Evolutionary conservation across 2,888 invertebrate species (phyloP), one percentile per base, ranked within the genome.

Genomic region (Autographa pulchrina): DNA sequence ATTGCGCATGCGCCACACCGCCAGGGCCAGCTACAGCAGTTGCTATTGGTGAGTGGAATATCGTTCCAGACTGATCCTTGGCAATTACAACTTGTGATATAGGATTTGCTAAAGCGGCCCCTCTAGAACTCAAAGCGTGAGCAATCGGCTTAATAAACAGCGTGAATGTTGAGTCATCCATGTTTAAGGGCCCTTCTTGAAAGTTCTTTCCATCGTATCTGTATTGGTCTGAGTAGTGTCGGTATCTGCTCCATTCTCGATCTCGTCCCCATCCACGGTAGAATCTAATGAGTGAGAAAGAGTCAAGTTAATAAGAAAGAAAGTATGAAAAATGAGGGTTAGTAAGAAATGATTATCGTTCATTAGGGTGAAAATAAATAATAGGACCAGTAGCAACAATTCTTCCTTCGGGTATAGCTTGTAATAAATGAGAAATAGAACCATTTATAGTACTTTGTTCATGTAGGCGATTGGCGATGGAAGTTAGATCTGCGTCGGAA

Each of bases 21-120:
- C 97, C 97, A 43, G 97, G 97, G 8, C 98, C 98, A 3, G 96
- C 97, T 6, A 98, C 96, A 4, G 98, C 98, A 0, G 97, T 96
- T 0, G 97, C 97, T 74, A 96, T 96, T 3, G 98, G 98, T 76
- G 96, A 96, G 86, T 97, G 97, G 25, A 96, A 91, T 62, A 98
- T 96, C 74, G 97, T 96, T 0, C 97, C 97, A 69, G 96, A 94
- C 58, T 96, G 96, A 32, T 97, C 97, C 77, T 96, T 94, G 68
- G 96, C 96, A 18, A 97, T 92, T 38, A 97, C 89, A 11, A 97
- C 97, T 79, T 96, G 95, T 0, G 98, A 97, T 72, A 97, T 89
- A 16, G 98, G 98, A 65, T 96, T 97, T 3, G 98, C 97, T 70
- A 98, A 96, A 58, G 98, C 97, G 31, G 96, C 96, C 18, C 98